Conservation (phyloP, 37 sponge, comb jelly and placozoan species). For the Mnemiopsis leidyi region DNA sequence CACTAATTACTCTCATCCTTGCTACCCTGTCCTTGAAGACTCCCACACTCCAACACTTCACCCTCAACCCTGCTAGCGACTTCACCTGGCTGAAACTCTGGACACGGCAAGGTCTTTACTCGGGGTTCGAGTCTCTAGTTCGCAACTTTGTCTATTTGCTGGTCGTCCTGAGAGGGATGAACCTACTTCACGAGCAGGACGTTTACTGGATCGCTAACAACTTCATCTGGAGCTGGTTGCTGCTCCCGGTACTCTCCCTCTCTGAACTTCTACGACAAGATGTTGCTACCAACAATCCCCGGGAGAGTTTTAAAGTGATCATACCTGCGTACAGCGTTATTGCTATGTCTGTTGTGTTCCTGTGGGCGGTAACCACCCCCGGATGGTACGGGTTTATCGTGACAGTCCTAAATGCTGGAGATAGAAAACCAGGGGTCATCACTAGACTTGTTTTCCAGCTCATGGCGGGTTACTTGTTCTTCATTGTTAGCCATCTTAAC, state of each 20-base stretch:
- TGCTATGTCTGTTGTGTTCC: background rate
- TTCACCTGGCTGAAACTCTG: background rate
- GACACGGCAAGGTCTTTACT: conserved; percentile 11
- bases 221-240: conserved; percentile 30
- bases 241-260: background rate
- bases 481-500: conserved; percentile 18
- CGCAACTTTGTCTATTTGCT: background rate
- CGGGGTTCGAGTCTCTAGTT: background rate
- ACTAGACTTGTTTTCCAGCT: background rate
- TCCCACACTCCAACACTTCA: background rate
- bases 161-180: background rate
- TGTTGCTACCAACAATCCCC: background rate
- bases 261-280: conserved; percentile 6
- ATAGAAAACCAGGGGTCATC: background rate
- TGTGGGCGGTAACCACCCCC: background rate
- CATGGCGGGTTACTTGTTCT: background rate
- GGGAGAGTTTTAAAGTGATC: background rate
- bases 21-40: background rate
- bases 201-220: conserved; percentile 37
- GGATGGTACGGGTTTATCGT: background rate
- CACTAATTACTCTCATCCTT: background rate
- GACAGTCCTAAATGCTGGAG: conserved; percentile 17
- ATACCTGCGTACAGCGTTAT: background rate
- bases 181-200: background rate
- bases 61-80: background rate